Evolutionary conservation across 53 echinoderm and acorn worm genomes (phyloP), one percentile per base, ranked within the genome.

Genomic region (Holothuria scabra): DNA sequence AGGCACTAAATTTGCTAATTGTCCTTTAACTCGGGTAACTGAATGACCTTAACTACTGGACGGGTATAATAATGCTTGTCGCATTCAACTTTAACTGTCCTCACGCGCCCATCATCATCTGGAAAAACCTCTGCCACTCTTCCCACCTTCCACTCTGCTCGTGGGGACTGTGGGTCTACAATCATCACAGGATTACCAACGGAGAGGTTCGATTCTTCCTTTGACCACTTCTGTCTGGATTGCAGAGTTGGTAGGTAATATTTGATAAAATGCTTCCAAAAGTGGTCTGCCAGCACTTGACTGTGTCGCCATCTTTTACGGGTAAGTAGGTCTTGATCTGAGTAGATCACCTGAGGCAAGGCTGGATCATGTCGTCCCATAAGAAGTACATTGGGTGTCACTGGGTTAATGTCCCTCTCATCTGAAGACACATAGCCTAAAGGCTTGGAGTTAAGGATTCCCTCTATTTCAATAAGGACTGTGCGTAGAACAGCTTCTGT

Each of bases 1-100:
- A 30, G 64, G 64, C 64, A 63, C 64, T 63, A 12, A 63, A 63
- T 63, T 63, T 63, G 64, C 64, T 63, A 63, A 20, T 63, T 3
- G 48, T 48, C 64, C 64, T 63, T 25, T 25, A 12, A 28, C 1
- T 63, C 30, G 10, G 64, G 64, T 23, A 63, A 63, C 64, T 28
- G 64, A 28, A 63, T 23, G 1, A 63, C 2, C 12, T 30, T 63
- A 12, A 26, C 64, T 8, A 63, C 6, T 30, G 25, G 19, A 63
- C 64, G 64, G 12, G 64, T 25, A 63, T 70, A 70, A 41, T 70
- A 38, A 35, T 38, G 33, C 34, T 41, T 41, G 37, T 33, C 70
- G 21, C 34, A 37, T 35, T 32, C 37, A 35, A 70, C 70, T 20
- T 30, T 70, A 38, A 38, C 32, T 11, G 41, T n/a, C 41, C 33